phyloP scores from a whole-genome alignment of 2,113 vertebrate genomes.

The Chaetura pelagica region DNA sequence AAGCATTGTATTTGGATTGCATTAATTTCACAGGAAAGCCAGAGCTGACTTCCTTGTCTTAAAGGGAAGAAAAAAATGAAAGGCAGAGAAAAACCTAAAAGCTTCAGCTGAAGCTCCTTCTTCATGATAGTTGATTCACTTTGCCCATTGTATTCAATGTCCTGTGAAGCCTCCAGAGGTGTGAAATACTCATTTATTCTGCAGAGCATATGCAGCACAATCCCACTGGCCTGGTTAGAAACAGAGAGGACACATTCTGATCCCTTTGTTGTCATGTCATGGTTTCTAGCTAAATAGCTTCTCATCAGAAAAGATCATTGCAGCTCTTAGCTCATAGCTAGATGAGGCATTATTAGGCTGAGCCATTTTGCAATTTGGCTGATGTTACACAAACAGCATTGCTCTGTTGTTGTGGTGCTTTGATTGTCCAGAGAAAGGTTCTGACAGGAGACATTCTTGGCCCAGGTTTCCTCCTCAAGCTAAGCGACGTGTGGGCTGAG shows the following conservation, averaged over 20 bases:
- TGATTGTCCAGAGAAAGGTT: not conserved
- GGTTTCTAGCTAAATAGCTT: not conserved
- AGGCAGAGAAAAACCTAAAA: not conserved
- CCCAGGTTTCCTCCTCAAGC: not conserved
- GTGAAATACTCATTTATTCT: not conserved
- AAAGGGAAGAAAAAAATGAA: not conserved
- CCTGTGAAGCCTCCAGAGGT: not conserved
- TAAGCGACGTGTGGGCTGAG: not conserved
- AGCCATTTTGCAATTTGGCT: not conserved
- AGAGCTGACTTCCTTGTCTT: not conserved
- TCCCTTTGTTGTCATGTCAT: not conserved
- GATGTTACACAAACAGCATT: not conserved
- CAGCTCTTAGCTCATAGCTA: too few relatives aligned
- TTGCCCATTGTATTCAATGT: not conserved
- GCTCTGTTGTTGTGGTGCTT: not conserved
- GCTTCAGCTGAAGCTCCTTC: not conserved
- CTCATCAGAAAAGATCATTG: not conserved
- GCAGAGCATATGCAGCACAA: not conserved
- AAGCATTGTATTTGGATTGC: not conserved
- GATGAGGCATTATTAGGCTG: fast-evolving
- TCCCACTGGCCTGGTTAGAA: not conserved
- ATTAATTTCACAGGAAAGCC: not conserved
- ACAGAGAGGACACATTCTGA: not conserved
- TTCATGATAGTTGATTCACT: not conserved
- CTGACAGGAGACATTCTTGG: not conserved